A percentile compares a stretch with the other conserved stretches of the same genome.
Conservation (phyloP, 2,888 invertebrate species). For the Oligia latruncula region DNA sequence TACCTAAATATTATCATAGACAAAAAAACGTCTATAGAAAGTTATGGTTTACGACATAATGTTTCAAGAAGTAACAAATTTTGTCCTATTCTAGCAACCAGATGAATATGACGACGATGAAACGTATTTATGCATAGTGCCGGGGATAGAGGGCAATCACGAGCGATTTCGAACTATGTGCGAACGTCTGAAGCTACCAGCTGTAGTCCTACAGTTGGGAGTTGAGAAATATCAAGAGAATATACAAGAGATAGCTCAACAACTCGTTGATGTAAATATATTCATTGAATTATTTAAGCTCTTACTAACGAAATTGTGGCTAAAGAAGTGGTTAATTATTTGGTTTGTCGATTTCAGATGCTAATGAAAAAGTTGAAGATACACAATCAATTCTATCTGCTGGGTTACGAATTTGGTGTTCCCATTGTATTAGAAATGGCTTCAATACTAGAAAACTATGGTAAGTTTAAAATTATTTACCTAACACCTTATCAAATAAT, state of each 20-base stretch:
- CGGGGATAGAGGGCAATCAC: conserved; percentile 78
- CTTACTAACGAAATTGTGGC: neutral
- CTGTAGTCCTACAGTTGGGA: conserved; percentile 76
- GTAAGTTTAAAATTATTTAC: neutral
- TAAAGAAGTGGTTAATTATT: no score
- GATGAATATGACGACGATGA: conserved; percentile 17
- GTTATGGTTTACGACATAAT: neutral
- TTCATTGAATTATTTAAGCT: neutral
- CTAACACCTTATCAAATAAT: neutral
- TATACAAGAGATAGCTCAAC: conserved; percentile 63
- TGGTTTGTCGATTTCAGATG: neutral
- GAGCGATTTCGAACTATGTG: conserved; percentile 71
- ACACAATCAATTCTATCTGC: conserved; percentile 56
- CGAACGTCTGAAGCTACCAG: conserved; percentile 74
- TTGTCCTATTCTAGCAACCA: neutral
- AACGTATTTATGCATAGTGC: conserved; percentile 72
- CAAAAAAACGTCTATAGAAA: neutral
- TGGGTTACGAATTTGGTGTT: conserved; percentile 76
- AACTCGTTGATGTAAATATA: conserved; percentile 9
- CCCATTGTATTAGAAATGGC: conserved; percentile 74
- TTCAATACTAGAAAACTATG: conserved; percentile 51
- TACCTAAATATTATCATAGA: neutral
- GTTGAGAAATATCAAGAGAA: conserved; percentile 70
- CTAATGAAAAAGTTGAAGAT: conserved; percentile 2
- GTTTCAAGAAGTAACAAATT: neutral